Evolutionary conservation across 2,888 invertebrate species (phyloP), one percentile per base, ranked within the genome.

Genomic region (Amiota mariae): DNA sequence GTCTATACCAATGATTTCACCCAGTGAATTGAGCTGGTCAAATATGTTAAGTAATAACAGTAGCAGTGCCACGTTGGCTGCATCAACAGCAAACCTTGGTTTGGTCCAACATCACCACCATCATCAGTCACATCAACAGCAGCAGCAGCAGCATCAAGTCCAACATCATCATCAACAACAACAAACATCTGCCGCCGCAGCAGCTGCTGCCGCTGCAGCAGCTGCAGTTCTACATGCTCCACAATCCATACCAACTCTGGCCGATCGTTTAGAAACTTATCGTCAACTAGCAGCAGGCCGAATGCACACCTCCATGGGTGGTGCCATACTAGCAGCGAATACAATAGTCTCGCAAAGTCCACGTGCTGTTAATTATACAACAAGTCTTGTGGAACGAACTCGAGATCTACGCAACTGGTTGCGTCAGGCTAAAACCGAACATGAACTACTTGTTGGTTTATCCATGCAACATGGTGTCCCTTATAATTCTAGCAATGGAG

Each of bases 361-460:
- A 2, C 80, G 89, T 2, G 89, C 89, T 11, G 91, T 92, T 46
- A 92, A 92, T 71, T 92, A 92, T 24, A 92, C 93, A 1, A 92
- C 93, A 9, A 93, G 92, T 72, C 86, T 94, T 72, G 93, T 93
- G 67, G 94, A 94, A 82, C 90, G 93, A 51, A 93, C 93, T 1
- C 90, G 93, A 72, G 93, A 93, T 81, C 89, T 94, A 75, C 90
- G 93, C 76, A 93, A 94, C 81, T 94, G 94, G 94, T 86, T 94
- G 74, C 90, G 93, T 15, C 93, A 93, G 79, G 90, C 90, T 0
- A 90, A 90, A 80, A 89, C 87, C 61, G 90, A 90, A 86, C 90
- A 90, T 67, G 90, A 90, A 36, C 78, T 90, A 24, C 78, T 88
- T 8, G 82, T 85, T 1, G 87, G 86, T 13, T 76, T 82, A 74